phyloP scores from a whole-genome alignment of 2,797 vertebrate species.

The Toxotes lorentzi region DNA sequence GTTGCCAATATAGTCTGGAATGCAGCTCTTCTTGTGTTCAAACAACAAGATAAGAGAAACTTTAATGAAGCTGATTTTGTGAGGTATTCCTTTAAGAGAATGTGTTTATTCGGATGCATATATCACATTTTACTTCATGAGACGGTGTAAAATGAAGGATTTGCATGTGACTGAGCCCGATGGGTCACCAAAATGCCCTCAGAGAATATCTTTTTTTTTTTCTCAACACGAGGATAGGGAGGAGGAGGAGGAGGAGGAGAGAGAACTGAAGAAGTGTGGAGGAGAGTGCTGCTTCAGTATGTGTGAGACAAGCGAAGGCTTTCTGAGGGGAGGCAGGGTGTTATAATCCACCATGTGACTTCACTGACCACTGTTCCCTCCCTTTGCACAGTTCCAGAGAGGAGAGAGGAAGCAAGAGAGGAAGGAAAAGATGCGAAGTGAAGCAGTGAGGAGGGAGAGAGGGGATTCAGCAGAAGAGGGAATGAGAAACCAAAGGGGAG shows the following conservation, averaged over 20 bases:
- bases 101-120: conserved; percentile 1
- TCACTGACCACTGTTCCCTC: conserved; percentile 38
- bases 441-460: not conserved
- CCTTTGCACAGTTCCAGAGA: conserved; percentile 24
- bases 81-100: not conserved
- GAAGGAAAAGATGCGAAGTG: conserved; percentile 26
- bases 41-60: not conserved
- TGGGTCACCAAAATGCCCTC: conserved; percentile 44
- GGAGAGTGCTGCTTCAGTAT: conserved; percentile 26
- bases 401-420: conserved; percentile 29
- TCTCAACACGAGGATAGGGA: not conserved
- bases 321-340: conserved; percentile 23
- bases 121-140: conserved; percentile 8
- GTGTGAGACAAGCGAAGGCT: conserved; percentile 27
- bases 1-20: not conserved
- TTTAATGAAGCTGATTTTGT: not conserved
- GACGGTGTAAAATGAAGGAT: conserved; percentile 14
- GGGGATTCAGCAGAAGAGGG: not conserved
- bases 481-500: conserved; percentile 7
- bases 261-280: conserved; percentile 6
- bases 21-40: not conserved
- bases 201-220: conserved; percentile 22
- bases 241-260: conserved; percentile 6
- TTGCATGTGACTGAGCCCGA: conserved; percentile 54
- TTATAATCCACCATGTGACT: conserved; percentile 64